These are phyloP conservation scores for Aricia artaxerxes DNA, from an alignment of 2,888 invertebrate genomes.

Conservation along the genomic window DNA sequence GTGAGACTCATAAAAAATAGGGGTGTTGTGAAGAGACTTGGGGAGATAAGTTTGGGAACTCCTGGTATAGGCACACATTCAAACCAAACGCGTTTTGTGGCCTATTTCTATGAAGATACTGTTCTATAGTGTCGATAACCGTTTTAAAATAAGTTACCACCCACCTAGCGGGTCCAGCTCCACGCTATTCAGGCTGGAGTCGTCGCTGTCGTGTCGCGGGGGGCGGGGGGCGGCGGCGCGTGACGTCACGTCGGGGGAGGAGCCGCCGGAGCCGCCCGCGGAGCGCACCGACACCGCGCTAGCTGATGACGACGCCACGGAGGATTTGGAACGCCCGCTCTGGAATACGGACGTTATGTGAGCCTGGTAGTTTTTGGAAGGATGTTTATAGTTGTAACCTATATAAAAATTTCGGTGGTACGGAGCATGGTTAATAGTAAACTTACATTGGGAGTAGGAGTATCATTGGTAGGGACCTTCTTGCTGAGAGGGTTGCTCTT, in stretches of 20 bases:
- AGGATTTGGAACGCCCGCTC: constrained; percentile 83
- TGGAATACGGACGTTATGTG: constrained; percentile 48
- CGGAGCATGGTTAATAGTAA: background rate
- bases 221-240: constrained; percentile 71
- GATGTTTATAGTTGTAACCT: no score
- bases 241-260: constrained; percentile 77
- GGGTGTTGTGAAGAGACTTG: no score
- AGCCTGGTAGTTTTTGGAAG: background rate
- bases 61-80: no score
- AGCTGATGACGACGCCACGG: constrained; percentile 73
- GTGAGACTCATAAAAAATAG: no score
- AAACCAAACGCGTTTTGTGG: no score
- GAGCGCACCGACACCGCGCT: constrained; percentile 75
- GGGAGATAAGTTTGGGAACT: no score
- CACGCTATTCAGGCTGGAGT: constrained; percentile 95
- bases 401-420: no score
- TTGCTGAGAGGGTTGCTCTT: constrained; percentile 76
- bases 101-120: no score
- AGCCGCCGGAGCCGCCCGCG: constrained; percentile 69
- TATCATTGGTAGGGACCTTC: constrained; percentile 82
- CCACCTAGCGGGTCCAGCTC: constrained; percentile 88
- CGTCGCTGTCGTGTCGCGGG: constrained; percentile 84
- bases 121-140: no score
- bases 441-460: constrained; percentile 84
- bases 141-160: constrained; percentile 36